Evolutionary conservation across 2,888 invertebrate genomes (phyloP).

Genomic region (Periphyllus acericola): DNA sequence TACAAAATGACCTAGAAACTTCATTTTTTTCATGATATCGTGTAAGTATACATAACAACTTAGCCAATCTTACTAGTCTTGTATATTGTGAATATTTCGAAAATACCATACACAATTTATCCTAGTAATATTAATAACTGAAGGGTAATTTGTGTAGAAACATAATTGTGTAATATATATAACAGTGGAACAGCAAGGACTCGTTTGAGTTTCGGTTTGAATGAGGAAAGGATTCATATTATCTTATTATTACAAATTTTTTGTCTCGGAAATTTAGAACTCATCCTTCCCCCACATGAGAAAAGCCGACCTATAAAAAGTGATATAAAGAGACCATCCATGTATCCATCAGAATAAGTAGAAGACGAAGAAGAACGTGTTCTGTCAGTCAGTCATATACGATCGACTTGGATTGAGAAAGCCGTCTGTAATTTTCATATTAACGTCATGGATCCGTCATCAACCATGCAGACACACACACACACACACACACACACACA

Average conservation of each 20-base stretch:
- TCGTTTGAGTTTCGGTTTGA: background rate
- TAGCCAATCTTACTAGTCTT: background rate
- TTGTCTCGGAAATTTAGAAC: background rate
- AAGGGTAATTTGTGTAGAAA: no score
- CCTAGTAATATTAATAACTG: background rate
- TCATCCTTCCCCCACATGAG: background rate
- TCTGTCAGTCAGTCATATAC: background rate
- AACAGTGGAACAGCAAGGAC: background rate
- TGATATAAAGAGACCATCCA: background rate
- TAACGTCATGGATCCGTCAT: background rate
- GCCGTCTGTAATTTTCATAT: constrained; percentile 1
- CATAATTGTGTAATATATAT: no score
- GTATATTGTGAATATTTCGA: background rate
- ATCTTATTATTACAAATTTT: no score
- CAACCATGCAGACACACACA: background rate
- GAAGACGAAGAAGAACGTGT: background rate
- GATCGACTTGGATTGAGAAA: constrained; percentile 1
- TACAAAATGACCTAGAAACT: constrained; percentile 34
- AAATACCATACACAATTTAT: background rate
- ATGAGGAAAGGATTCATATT: no score
- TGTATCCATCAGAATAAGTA: background rate
- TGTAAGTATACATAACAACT: background rate
- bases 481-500: background rate
- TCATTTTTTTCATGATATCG: background rate
- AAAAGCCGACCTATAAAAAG: background rate